Conservation (phyloP, 2,113 vertebrate genomes). For the Brienomyrus brachyistius region DNA sequence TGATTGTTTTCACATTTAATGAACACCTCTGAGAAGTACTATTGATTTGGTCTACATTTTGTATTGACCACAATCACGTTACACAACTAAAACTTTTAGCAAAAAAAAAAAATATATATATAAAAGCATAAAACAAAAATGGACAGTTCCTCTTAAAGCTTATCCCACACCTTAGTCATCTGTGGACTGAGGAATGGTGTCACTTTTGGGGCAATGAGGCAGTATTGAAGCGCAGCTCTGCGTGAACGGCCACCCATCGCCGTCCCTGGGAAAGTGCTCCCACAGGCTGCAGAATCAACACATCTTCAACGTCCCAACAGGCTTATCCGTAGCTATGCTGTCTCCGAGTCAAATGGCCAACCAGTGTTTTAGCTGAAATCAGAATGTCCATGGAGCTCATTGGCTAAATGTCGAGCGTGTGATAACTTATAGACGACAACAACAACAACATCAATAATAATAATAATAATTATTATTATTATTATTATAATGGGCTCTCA, state of each 20-base stretch:
- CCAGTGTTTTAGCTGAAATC: slow-evolving; percentile 64
- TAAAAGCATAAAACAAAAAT: slow-evolving; percentile 18
- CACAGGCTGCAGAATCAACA: slow-evolving; percentile 16
- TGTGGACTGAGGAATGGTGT: slow-evolving; percentile 26
- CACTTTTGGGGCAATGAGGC: slow-evolving; percentile 25
- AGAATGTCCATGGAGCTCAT: background rate
- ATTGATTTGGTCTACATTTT: slow-evolving; percentile 23
- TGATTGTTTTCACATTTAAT: background rate
- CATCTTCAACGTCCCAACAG: slow-evolving; percentile 29
- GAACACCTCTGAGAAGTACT: background rate
- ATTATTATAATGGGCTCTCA: background rate
- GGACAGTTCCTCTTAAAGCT: slow-evolving; percentile 1
- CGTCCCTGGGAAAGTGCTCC: background rate
- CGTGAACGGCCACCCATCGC: slow-evolving; percentile 14
- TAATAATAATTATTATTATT: background rate
- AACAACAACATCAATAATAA: background rate
- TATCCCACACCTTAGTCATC: slow-evolving; percentile 19
- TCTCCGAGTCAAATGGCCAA: slow-evolving; percentile 56
- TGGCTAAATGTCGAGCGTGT: background rate
- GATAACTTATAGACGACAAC: background rate
- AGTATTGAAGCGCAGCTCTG: slow-evolving; percentile 37
- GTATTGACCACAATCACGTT: slow-evolving; percentile 17
- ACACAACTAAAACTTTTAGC: slow-evolving; percentile 25
- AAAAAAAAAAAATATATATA: slow-evolving; percentile 14
- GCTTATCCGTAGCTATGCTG: slow-evolving; percentile 28